Percentiles rank a stretch among this genome's conserved stretches.
phyloP scores from a whole-genome alignment of 2,888 invertebrate genomes.

The Chymomyza caudatula region DNA sequence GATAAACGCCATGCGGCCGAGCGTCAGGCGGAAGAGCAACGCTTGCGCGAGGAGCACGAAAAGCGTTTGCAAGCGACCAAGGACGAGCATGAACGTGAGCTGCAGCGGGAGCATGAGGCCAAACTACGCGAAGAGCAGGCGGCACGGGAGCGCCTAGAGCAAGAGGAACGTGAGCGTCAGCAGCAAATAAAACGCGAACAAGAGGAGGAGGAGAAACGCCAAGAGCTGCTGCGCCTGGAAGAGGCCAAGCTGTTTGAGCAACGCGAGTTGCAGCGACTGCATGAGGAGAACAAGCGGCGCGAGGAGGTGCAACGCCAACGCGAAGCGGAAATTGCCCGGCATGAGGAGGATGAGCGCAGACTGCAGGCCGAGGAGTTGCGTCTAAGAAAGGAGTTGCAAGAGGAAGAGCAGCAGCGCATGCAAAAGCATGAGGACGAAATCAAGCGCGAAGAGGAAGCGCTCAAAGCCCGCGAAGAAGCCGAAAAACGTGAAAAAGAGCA shows the following conservation, averaged over 20 bases:
- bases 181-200: constrained; percentile 64
- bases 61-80: constrained; percentile 57
- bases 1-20: constrained; percentile 55
- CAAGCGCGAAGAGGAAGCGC: constrained; percentile 58
- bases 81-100: constrained; percentile 61
- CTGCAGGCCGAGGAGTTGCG: constrained; percentile 71
- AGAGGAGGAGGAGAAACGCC: constrained; percentile 73
- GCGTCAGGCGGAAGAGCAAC: constrained; percentile 64
- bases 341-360: constrained; percentile 58
- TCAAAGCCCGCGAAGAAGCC: constrained; percentile 57
- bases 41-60: constrained; percentile 63
- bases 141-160: constrained; percentile 56
- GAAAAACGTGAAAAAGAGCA: constrained; percentile 51
- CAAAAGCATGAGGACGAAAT: constrained; percentile 57
- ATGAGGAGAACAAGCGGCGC: constrained; percentile 68
- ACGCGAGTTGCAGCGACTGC: constrained; percentile 67
- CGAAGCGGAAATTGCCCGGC: constrained; percentile 68
- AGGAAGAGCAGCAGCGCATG: constrained; percentile 58
- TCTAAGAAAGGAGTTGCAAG: constrained; percentile 61
- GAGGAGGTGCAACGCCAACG: constrained; percentile 66
- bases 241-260: constrained; percentile 62
- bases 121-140: constrained; percentile 63
- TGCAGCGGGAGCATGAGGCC: constrained; percentile 69
- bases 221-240: constrained; percentile 59
- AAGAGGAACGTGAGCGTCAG: constrained; percentile 66